Evolutionary conservation across 2,113 vertebrate species (phyloP), one percentile per base, ranked within the genome.

Genomic region (Lophochroa leadbeateri): DNA sequence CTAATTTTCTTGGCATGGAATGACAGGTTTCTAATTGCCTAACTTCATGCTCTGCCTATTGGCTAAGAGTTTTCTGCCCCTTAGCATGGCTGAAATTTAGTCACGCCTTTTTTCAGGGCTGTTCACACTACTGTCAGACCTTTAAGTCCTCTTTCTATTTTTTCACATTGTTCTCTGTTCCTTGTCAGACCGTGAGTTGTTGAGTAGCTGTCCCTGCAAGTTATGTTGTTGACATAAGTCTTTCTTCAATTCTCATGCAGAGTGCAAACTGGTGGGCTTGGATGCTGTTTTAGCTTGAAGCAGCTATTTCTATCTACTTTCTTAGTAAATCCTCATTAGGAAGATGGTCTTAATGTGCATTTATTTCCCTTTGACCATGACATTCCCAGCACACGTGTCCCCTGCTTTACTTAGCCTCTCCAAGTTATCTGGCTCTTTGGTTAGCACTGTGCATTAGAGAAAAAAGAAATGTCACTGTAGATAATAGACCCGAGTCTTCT

Each of bases 1-100:
- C 92, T 91, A 79, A 96, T 97, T 96, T 95, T 95, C 94, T 86
- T 95, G 20, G 74, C 82, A 89, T 89, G 80, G 83, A 96, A 87
- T 96, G 76, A 95, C 85, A 96, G 81, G 67, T 85, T 96, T 96
- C 92, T 96, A 95, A 97, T 82, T 88, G 83, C 70, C 71, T 87
- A 79, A 91, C 58, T 89, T 90, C 80, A 90, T 49, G 55, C 80
- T 90, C 81, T 88, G 61, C 69, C 77, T 93, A 52, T 46, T 87
- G 96, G 76, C 65, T 60, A 85, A 41, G 78, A 94, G 67, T n/a
- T 91, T 93, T 57, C 63, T 84, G 53, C 57, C 94, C 63, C 75
- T 60, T 41, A 77, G 31, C 8, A 3, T 58, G 44, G 74, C 31
- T 96, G 79, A 83, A 94, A 93, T 92, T 92, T 57, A 92, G 82